Evolutionary conservation across 2,797 vertebrate species (phyloP).

Genomic region (Adrianichthys oophorus): DNA sequence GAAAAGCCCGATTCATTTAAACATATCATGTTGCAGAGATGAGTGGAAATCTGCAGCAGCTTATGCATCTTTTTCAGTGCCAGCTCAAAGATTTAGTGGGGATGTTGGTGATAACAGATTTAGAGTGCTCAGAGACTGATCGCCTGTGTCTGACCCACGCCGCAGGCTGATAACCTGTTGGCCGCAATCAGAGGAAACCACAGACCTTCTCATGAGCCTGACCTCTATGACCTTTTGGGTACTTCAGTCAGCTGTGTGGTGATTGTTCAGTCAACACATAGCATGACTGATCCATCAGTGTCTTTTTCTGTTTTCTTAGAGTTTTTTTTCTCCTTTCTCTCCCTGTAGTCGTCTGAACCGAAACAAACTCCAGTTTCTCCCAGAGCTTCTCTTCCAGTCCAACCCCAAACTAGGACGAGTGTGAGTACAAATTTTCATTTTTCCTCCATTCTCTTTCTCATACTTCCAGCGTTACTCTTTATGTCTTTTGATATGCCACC

Average conservation of each 20-base stretch:
- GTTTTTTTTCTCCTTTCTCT: constrained; percentile 21
- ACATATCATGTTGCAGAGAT: background rate
- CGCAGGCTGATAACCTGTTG: constrained; percentile 44
- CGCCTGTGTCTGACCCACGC: constrained; percentile 30
- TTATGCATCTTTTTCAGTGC: constrained; percentile 5
- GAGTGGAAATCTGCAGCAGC: background rate
- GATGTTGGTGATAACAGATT: constrained; percentile 24
- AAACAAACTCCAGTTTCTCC: constrained; percentile 94
- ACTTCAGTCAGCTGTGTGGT: constrained; percentile 9
- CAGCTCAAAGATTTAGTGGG: constrained; percentile 16
- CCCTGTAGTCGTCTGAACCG: constrained; percentile 91
- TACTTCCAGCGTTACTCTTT: constrained; percentile 32
- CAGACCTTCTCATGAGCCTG: constrained; percentile 49
- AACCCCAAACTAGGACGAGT: constrained; percentile 93
- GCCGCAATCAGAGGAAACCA: constrained; percentile 50
- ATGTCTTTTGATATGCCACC: constrained; percentile 54
- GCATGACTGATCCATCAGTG: constrained; percentile 13
- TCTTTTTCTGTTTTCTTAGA: constrained; percentile 18
- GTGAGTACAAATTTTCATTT: constrained; percentile 81
- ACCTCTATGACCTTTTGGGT: constrained; percentile 37
- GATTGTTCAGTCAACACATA: constrained; percentile 32
- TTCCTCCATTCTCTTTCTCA: constrained; percentile 1
- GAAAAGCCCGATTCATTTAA: background rate
- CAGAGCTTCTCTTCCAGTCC: constrained; percentile 96
- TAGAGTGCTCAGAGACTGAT: constrained; percentile 20